Evolutionary conservation across 2,113 vertebrate genomes (phyloP).

Genomic region (Herpetotheres cachinnans): DNA sequence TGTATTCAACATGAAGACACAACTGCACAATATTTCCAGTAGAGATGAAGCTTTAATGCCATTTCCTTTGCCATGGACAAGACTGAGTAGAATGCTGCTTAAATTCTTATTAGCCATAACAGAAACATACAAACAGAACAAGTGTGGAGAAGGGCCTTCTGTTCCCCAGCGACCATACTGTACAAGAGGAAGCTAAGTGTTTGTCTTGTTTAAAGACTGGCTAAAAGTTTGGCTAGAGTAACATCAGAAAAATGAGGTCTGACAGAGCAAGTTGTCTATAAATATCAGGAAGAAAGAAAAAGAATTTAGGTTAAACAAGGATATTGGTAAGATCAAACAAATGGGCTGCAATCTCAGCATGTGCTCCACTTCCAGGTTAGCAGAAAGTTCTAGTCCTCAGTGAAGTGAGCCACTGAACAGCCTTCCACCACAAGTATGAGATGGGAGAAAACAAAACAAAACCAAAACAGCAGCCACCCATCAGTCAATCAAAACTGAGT

Average conservation of each 20-base stretch:
- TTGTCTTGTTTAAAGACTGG: not conserved
- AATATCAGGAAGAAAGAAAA: not conserved
- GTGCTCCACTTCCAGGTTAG: not conserved
- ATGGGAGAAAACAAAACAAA: not conserved
- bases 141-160: not conserved
- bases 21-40: not conserved
- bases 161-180: not conserved
- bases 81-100: not conserved
- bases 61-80: not conserved
- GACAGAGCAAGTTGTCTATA: not conserved
- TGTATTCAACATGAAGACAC: not conserved
- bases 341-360: not conserved
- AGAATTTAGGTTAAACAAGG: not conserved
- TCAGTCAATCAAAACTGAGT: not conserved
- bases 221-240: not conserved
- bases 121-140: not conserved
- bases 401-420: not conserved
- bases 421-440: not conserved
- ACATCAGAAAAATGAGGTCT: not conserved
- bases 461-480: not conserved
- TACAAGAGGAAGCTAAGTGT: not conserved
- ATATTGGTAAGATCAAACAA: not conserved
- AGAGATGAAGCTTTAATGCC: not conserved
- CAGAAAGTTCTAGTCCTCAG: not conserved
- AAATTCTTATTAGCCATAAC: not conserved